Base-by-base conservation (phyloP, 2,113 vertebrate species). In the Eretmodus cyanostictus region DNA sequence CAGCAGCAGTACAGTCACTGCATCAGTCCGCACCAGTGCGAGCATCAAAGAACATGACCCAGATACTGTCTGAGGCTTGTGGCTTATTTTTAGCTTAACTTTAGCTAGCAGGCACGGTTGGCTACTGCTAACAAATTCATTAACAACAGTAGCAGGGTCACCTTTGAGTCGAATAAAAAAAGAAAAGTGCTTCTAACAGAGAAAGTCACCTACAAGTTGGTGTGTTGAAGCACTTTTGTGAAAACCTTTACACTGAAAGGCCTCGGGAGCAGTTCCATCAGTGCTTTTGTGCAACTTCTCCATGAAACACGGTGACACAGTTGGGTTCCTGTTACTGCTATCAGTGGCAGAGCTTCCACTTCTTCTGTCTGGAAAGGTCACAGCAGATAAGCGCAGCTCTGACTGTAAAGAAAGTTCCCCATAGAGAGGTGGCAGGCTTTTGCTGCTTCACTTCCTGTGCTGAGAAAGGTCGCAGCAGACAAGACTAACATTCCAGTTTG, bases 381-480 rank as follows among this genome's bases (percentile, higher is more conserved):
- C n/a, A 3, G 59, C 9, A 89, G 84, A 87, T 85, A 91, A 82
- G 40, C 6, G 24, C 2, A 7, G 71, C 7, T 86, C 14, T 3
- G 76, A 81, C 10, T 31, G 68, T 31, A 54, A 47, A 47, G 82
- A 42, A 49, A 71, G 79, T 82, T 93, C 84, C 22, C 22, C 3
- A 49, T 14, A n/a, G 54, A 68, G 49, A 68, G 6, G 2, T 49
- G 7, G 84, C 9, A 40, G 19, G 29, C 61, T 84, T 61, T n/a
- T 29, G 73, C 40, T 49, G 71, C 85, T 92, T 85, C 54, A 91
- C 92, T 93, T 95, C 93, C 93, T 92, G 88, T 34, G 73, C 80
- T 55, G 68, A 47, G 36, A 95, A 95, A 94, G 93, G 94, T 93
- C 93, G 92, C 53, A 1, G 78, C 83, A 87, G 88, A 91, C 92